Evolutionary conservation across 1,140 invertebrate genomes (phyloP), one percentile per base, ranked within the genome.

Genomic region (Cephus cinctus): DNA sequence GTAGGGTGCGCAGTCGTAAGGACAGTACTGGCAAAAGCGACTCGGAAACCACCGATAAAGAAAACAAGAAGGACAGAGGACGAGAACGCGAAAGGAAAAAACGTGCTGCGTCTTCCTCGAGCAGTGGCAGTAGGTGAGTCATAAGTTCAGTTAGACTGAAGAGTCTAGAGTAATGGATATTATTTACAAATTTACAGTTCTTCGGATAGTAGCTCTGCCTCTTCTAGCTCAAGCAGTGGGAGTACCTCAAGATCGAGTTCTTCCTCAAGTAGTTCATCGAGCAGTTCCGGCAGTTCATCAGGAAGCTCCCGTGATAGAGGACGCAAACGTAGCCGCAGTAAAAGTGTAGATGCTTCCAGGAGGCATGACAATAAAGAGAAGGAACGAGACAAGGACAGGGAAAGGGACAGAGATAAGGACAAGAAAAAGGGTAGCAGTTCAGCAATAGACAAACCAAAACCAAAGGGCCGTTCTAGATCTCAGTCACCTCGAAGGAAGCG

Each of bases 101-200:
- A 57, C 78, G 81, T 27, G 88, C 86, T 8, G 87, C 83, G 23
- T 88, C 86, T 3, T 86, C 85, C 20, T 89, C 86, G 40, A 89
- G 87, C 49, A 88, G 85, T 56, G 87, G 85, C 52, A 85, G 85
- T 66, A 89, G 87, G 86, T 88, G 69, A 54, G 46, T 53, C 39
- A 27, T 34, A 31, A 34, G 47, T 32, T 36, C n/a, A 47, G 14
- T n/a, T n/a, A n/a, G n/a, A n/a, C n/a, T n/a, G n/a, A n/a, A n/a
- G n/a, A n/a, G n/a, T n/a, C n/a, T n/a, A n/a, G n/a, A n/a, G n/a
- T n/a, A n/a, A n/a, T n/a, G n/a, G n/a, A n/a, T n/a, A n/a, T n/a
- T n/a, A n/a, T n/a, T n/a, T n/a, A n/a, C n/a, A n/a, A n/a, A 19
- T 57, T 70, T 65, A 55, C 54, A 89, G 87, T 73, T 89, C 88